Evolutionary conservation across 2,797 vertebrate genomes (phyloP), one percentile per base, ranked within the genome.

Genomic region (Sebastes minor): DNA sequence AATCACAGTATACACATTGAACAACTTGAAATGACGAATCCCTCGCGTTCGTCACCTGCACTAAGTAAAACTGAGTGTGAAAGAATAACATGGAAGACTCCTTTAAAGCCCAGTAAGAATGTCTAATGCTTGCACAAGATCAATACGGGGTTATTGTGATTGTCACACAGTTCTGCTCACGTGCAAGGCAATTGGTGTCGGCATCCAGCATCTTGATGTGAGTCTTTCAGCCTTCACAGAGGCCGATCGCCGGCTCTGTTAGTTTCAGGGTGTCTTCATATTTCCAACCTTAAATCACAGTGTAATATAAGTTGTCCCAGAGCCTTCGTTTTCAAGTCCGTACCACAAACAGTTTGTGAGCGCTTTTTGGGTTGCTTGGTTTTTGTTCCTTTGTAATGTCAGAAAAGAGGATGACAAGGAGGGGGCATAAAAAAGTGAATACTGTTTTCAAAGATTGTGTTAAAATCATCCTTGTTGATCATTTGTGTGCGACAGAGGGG

Each of bases 11-110:
- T 93, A 91, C 86, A 92, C 84, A 83, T 59, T 73, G 79, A 81
- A 89, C 82, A 83, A 75, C 77, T 86, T 55, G 28, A 85, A 87
- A 89, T 80, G 84, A 90, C 38, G 71, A 93, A 91, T 85, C 81
- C 83, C 69, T 82, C 78, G 57, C 65, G 60, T 82, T 81, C 77
- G 82, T 84, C 84, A 55, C 89, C 88, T 91, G 87, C 91, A 88
- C 87, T 86, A 87, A 90, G 90, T 81, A 76, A 71, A 92, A 94
- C 86, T 75, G 81, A 90, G 89, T 82, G 86, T 87, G 87, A 87
- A 78, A 89, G 80, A 84, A 90, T 67, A 90, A 89, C 70, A 93
- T 93, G 96, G 96, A 96, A 96, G 95, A 96, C 95, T 91, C 82
- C 76, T 89, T 86, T 60, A 82, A 91, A 89, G 76, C 63, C 63